Evolutionary conservation across 2,797 vertebrate species (phyloP).

Genomic region (Leucoraja ocellata): DNA sequence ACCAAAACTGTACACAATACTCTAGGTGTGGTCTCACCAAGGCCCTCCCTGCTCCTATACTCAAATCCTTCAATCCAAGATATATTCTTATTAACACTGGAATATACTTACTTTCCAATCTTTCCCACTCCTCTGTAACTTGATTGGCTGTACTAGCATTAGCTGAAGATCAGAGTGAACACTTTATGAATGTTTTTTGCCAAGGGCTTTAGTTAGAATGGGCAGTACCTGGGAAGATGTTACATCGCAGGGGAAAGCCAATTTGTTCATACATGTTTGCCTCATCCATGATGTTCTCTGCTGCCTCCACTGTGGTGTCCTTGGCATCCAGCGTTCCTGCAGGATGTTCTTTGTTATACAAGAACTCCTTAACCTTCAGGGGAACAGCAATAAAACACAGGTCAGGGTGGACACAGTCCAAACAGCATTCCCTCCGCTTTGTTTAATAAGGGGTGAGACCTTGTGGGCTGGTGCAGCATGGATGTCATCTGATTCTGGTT

Average conservation of each 20-base stretch:
- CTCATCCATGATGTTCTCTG: background rate
- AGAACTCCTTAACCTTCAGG: slow-evolving; percentile 16
- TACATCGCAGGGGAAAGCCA: slow-evolving; percentile 45
- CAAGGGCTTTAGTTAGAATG: background rate
- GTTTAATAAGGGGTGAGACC: too few relatives aligned
- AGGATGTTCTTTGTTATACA: background rate
- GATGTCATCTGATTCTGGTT: background rate
- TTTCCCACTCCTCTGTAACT: too few relatives aligned
- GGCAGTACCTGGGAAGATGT: slow-evolving; percentile 50
- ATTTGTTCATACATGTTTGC: slow-evolving; percentile 40
- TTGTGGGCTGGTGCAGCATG: background rate
- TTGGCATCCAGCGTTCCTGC: background rate
- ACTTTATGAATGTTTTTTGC: background rate
- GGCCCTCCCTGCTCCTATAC: too few relatives aligned
- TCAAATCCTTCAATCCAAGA: too few relatives aligned
- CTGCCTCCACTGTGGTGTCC: too few relatives aligned
- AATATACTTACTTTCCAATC: too few relatives aligned
- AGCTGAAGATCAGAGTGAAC: too few relatives aligned
- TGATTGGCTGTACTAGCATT: too few relatives aligned
- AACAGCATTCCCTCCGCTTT: background rate
- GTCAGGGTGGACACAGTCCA: background rate
- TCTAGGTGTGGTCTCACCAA: too few relatives aligned
- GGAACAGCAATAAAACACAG: background rate
- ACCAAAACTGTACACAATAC: too few relatives aligned
- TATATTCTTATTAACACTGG: too few relatives aligned